Base-by-base conservation (phyloP, 2,797 vertebrate species). In the Falco rusticolus region DNA sequence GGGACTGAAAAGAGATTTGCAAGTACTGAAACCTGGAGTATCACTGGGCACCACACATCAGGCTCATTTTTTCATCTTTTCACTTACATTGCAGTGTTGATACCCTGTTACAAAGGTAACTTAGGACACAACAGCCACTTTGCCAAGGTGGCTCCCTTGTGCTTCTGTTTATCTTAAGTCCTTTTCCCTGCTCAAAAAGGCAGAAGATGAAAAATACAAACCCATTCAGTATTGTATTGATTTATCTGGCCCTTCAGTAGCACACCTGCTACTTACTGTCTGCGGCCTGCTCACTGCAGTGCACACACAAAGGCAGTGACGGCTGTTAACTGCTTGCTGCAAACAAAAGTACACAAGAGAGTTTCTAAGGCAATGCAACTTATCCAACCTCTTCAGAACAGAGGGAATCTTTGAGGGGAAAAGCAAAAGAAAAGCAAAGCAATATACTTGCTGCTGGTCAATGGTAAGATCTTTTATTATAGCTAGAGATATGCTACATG, bases 41-140 rank as follows among this genome's bases (percentile, higher is more conserved):
- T 9, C 48, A 29, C 10, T 4, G 0, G 19, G 39, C 25, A 29
- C 5, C 0, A 0, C n/a, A 3, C 3, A 0, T 6, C 9, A 2
- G 7, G 22, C 20, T 37, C 6, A 0, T 4, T 19, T 51, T 22
- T 37, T 2, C 16, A 21, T 20, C 22, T 12, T 72, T n/a, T 20
- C 25, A 37, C 31, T 28, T 48, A 13, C 6, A 1, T 0, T 1
- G 20, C 8, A 80, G 47, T 31, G 0, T 3, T 4, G 12, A 31
- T 19, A 13, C 7, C 51, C 37, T 2, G 0, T 48, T 39, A 10
- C 1, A 41, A 31, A 77, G 16, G 3, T 21, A 1, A 29, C 3
- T 16, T 20, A 2, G 33, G 10, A 16, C 5, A 11, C 16, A 28
- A 5, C 6, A 11, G 41, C 31, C 24, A 1, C 18, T 33, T 19